Conservation (phyloP, 2,113 vertebrate genomes). For the Mohoua ochrocephala region DNA sequence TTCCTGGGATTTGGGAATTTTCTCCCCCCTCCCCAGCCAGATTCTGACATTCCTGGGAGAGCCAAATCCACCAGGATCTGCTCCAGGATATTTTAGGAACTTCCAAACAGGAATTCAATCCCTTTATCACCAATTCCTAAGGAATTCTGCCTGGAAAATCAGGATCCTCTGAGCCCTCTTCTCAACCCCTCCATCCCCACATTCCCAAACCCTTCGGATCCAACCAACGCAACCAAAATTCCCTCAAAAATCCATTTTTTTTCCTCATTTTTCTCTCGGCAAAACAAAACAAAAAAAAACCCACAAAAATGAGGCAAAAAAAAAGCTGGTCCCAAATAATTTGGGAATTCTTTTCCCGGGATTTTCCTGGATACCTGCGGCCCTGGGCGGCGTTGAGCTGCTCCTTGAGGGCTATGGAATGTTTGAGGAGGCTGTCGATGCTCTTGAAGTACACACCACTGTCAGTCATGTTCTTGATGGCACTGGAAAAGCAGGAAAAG, state of each 20-base stretch:
- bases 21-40: background rate
- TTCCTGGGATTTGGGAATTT: background rate
- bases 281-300: too few relatives aligned
- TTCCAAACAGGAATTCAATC: background rate
- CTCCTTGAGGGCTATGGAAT: constrained; percentile 83
- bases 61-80: background rate
- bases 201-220: background rate
- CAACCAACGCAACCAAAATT: background rate
- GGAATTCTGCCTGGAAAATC: background rate
- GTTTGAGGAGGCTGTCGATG: constrained; percentile 85
- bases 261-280: too few relatives aligned
- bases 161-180: background rate
- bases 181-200: background rate
- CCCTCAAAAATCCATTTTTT: background rate
- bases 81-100: background rate
- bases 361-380: constrained; percentile 75
- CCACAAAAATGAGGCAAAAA: too few relatives aligned
- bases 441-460: constrained; percentile 91
- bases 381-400: constrained; percentile 81
- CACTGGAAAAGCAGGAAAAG: constrained; percentile 63
- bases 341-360: background rate
- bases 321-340: too few relatives aligned
- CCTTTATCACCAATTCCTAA: background rate
- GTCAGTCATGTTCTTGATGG: constrained; percentile 91
- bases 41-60: background rate